Evolutionary conservation across 2,797 vertebrate species (phyloP).

Genomic region (Paguma larvata): DNA sequence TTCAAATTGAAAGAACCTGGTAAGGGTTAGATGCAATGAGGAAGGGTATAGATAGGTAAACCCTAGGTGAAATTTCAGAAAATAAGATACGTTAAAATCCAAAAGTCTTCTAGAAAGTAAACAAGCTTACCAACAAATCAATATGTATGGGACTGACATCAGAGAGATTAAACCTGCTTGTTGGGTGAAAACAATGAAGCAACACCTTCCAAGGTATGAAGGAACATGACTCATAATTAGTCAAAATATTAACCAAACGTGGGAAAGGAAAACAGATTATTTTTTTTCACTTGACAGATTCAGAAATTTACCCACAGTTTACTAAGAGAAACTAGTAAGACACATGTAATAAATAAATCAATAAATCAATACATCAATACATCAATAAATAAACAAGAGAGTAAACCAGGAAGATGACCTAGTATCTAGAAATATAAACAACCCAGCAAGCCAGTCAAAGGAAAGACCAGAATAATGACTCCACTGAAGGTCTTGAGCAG

Average conservation of each 20-base stretch:
- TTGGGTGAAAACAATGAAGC: neutral
- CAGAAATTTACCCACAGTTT: neutral
- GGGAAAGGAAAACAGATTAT: neutral
- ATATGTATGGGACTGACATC: neutral
- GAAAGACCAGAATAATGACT: neutral
- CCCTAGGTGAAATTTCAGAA: neutral
- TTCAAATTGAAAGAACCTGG: neutral
- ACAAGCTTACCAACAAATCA: neutral
- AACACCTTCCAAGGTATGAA: neutral
- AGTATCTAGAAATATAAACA: neutral
- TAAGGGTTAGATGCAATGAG: neutral
- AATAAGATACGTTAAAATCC: neutral
- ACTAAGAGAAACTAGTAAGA: neutral
- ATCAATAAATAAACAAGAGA: neutral
- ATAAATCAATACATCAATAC: no score
- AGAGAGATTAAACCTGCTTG: neutral
- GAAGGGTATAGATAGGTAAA: neutral
- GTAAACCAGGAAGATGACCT: neutral
- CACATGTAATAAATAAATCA: neutral
- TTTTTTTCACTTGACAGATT: neutral
- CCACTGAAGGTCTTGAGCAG: neutral
- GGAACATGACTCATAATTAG: neutral
- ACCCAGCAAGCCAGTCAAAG: neutral
- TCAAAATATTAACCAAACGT: neutral
- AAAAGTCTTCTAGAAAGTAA: neutral